Evolutionary conservation across 2,888 invertebrate species (phyloP), one percentile per base, ranked within the genome.

Genomic region (Brenthis hecate): DNA sequence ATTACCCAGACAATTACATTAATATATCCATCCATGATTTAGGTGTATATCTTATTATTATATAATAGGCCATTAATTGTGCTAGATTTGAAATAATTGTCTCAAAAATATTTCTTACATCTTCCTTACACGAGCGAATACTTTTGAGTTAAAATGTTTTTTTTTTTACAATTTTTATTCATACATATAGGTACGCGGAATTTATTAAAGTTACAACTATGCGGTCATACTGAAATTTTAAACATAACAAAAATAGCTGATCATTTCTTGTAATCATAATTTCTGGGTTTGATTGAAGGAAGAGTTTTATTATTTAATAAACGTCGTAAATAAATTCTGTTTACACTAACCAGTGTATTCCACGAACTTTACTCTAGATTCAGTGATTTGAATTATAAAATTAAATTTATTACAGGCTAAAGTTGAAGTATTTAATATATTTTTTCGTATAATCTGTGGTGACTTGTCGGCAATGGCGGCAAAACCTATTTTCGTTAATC

Each of bases 241-340:
- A 62, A 36, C 32, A 53, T 60, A 3, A 53, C 36, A 50, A 61
- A 66, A 66, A 61, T 55, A 48, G 14, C 47, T 14, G 47, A 60
- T n/a, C 11, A 28, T 54, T 54, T 66, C 36, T 50, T 53, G 32
- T 56, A 57, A 57, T 64, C 23, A 32, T 53, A 48, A 57, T 64
- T 32, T 63, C 54, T 64, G 60, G 54, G 28, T 61, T 60, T 56
- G 60, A 60, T 56, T 62, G 53, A 65, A 69, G 64, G 60, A 65
- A 64, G 64, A 54, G 47, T 58, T 69, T 58, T 56, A 61, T 69
- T 63, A 67, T 67, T 65, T 65, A 67, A 28, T 54, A 65, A 70
- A 65, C 56, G 58, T 16, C 64, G 61, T 70, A 67, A 65, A 70
- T 61, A 58, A 66, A 47, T 50, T 65, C 36, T 70, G 64, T 70